Evolutionary conservation across 1,140 invertebrate species (phyloP), one percentile per base, ranked within the genome.

Genomic region (Metaphire vulgaris): DNA sequence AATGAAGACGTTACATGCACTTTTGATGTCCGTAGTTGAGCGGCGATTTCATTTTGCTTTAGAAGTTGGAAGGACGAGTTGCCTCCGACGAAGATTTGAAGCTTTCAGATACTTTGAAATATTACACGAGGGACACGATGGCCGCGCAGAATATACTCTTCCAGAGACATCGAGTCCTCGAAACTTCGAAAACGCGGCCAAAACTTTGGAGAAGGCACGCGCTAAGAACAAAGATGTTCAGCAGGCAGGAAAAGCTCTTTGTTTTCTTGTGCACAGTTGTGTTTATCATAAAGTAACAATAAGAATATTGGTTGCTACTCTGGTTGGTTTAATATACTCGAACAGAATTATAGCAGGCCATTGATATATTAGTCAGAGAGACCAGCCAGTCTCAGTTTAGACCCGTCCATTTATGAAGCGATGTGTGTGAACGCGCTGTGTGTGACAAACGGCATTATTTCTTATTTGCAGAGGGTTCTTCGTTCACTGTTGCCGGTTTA

Each of bases 21-120:
- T n/a, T n/a, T n/a, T n/a, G n/a, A n/a, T n/a, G n/a, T n/a, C n/a
- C n/a, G n/a, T n/a, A n/a, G n/a, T n/a, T n/a, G n/a, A n/a, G n/a
- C n/a, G n/a, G n/a, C n/a, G n/a, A n/a, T n/a, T n/a, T n/a, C n/a
- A n/a, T n/a, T n/a, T n/a, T n/a, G n/a, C 77, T 84, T 26, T 82
- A 88, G 84, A 89, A 89, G 82, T 80, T 87, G 29, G 97, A 99
- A 88, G 94, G 93, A 74, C 89, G 97, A 69, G 93, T 98, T 76
- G 93, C 97, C 2, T 95, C 95, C 67, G 97, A 99, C 88, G 95
- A 98, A 88, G 97, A 99, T 88, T 88, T 99, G 76, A 99, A 99
- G 88, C 86, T 99, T 72, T 95, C 95, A 1, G 97, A 99, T 85
- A 98, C 95, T 0, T 88, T 99, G 29, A 90, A 95, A 29, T 99